phyloP scores from a whole-genome alignment of 2,113 vertebrate species.

The Danionella cerebrum region DNA sequence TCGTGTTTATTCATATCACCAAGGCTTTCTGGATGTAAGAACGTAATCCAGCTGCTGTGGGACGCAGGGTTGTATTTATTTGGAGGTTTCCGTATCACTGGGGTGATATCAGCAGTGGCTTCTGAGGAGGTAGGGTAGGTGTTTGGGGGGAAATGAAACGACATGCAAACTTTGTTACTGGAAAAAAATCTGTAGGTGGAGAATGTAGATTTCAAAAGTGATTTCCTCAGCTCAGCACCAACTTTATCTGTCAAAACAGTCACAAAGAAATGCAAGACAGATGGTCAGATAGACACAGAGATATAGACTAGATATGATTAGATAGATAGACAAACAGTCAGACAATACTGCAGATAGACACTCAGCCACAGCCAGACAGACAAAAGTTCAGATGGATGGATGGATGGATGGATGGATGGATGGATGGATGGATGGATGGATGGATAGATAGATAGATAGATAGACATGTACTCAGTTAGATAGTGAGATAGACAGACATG shows the following conservation, averaged over 20 bases:
- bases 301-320: too few relatives aligned
- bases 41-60: background rate
- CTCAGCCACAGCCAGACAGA: too few relatives aligned
- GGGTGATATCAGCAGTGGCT: background rate
- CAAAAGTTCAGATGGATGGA: too few relatives aligned
- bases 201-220: background rate
- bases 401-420: too few relatives aligned
- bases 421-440: too few relatives aligned
- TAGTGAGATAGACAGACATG: too few relatives aligned
- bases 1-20: background rate
- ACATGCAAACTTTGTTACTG: conserved; percentile 3
- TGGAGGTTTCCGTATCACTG: background rate
- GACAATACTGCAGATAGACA: too few relatives aligned
- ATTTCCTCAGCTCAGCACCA: background rate
- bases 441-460: too few relatives aligned
- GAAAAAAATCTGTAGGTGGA: background rate
- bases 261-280: too few relatives aligned
- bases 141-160: background rate
- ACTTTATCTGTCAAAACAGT: conserved; percentile 15
- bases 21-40: background rate
- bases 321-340: too few relatives aligned
- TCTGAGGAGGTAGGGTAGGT: conserved; percentile 37
- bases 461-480: too few relatives aligned
- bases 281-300: too few relatives aligned
- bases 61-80: background rate